Conservation (phyloP, 2,113 vertebrate genomes). For the Equus quagga region DNA sequence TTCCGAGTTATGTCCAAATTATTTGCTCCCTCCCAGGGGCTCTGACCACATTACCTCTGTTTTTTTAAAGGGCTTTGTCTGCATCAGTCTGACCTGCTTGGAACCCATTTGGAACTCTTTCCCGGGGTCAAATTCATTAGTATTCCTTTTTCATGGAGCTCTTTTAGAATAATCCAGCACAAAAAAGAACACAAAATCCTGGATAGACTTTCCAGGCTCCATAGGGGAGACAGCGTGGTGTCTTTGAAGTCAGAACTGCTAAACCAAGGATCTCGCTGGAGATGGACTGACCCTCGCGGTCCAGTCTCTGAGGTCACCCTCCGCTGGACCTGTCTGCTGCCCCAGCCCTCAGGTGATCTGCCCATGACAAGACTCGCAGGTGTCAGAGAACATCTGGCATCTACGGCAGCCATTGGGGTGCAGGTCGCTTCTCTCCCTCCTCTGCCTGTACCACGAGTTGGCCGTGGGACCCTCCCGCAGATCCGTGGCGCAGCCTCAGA, state of each 20-base stretch:
- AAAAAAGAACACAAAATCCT: background rate
- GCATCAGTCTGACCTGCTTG: background rate
- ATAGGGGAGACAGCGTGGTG: background rate
- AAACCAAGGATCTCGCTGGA: background rate
- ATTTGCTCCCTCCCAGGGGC: background rate
- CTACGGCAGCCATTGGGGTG: accelerated
- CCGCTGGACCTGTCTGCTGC: background rate
- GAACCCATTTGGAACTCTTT: background rate
- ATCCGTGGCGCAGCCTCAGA: background rate
- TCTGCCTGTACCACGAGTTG: accelerated
- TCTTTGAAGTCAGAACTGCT: constrained; percentile 40
- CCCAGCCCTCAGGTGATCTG: background rate
- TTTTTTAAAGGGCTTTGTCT: background rate
- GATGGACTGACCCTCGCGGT: background rate
- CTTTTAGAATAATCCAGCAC: background rate
- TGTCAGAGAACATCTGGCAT: accelerated
- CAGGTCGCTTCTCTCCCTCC: background rate
- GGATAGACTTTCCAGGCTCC: background rate
- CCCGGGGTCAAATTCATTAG: background rate
- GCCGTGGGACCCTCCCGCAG: accelerated
- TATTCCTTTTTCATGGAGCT: background rate
- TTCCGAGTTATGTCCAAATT: background rate
- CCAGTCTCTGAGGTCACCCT: background rate
- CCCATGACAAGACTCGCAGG: accelerated
- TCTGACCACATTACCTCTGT: background rate